These are phyloP conservation scores for Zaprionus nigranus DNA, from an alignment of 1,140 invertebrate genomes.

Conservation along the genomic window DNA sequence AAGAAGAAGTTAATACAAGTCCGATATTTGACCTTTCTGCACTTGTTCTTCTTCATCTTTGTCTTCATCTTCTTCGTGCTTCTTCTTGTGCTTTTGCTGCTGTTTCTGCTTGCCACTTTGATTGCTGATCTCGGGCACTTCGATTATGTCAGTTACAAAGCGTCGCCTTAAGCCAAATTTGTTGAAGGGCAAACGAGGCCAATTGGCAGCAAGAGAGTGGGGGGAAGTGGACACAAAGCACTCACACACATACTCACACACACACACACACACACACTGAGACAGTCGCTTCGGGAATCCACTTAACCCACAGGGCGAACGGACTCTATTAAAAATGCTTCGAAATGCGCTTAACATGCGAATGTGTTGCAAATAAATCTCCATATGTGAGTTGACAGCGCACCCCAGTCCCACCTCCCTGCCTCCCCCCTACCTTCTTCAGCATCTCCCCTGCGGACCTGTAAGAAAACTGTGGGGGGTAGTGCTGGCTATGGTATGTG, in stretches of 20 bases:
- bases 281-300: constrained; percentile 20
- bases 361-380: constrained; percentile 69
- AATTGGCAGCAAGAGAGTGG: constrained; percentile 30
- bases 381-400: constrained; percentile 74
- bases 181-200: constrained; percentile 52
- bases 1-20: constrained; percentile 6
- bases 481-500: neutral
- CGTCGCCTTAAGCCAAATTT: constrained; percentile 58
- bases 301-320: constrained; percentile 57
- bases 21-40: constrained; percentile 9
- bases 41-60: neutral
- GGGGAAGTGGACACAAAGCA: constrained; percentile 7
- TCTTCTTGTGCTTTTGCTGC: neutral
- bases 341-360: constrained; percentile 71
- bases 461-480: neutral
- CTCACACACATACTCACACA: neutral
- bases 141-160: constrained; percentile 58
- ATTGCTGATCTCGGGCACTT: constrained; percentile 44
- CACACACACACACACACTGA: neutral
- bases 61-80: neutral
- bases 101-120: constrained; percentile 4
- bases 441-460: neutral
- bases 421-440: neutral
- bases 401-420: neutral
- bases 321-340: constrained; percentile 79